Evolutionary conservation across 1,140 invertebrate species (phyloP).

Genomic region (Drosophila sulfurigaster): DNA sequence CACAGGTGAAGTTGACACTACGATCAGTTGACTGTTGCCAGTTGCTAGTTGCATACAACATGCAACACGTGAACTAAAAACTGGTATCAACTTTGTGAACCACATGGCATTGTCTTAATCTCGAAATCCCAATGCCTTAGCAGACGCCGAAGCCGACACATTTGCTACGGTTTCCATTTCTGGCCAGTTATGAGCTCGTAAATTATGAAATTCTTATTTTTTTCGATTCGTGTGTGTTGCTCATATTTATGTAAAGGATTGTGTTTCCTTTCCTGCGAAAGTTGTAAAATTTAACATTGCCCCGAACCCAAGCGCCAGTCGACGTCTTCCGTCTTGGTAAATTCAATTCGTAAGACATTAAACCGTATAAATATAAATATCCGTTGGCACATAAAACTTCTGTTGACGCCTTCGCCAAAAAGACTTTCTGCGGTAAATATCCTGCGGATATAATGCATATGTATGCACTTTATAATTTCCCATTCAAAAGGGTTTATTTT

Average conservation of each 20-base stretch:
- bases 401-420: conserved; percentile 69
- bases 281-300: conserved; percentile 63
- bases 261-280: conserved; percentile 78
- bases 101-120: conserved; percentile 32
- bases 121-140: conserved; percentile 11
- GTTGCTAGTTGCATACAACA: conserved; percentile 40
- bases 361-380: conserved; percentile 55
- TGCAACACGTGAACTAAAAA: conserved; percentile 15
- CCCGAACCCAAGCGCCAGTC: conserved; percentile 55
- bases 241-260: conserved; percentile 55
- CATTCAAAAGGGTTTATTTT: conserved; percentile 50
- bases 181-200: conserved; percentile 76
- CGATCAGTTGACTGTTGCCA: conserved; percentile 36
- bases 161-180: conserved; percentile 52
- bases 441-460: conserved; percentile 51
- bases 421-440: conserved; percentile 52
- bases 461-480: background rate
- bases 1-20: conserved; percentile 26
- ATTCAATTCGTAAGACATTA: conserved; percentile 53
- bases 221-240: conserved; percentile 8
- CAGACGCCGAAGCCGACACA: conserved; percentile 1
- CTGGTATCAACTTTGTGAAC: conserved; percentile 32
- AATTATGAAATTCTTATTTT: conserved; percentile 52
- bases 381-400: conserved; percentile 71
- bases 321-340: conserved; percentile 25